Evolutionary conservation across 2,797 vertebrate species (phyloP), one percentile per base, ranked within the genome.

Genomic region (Hippocampus kuda): DNA sequence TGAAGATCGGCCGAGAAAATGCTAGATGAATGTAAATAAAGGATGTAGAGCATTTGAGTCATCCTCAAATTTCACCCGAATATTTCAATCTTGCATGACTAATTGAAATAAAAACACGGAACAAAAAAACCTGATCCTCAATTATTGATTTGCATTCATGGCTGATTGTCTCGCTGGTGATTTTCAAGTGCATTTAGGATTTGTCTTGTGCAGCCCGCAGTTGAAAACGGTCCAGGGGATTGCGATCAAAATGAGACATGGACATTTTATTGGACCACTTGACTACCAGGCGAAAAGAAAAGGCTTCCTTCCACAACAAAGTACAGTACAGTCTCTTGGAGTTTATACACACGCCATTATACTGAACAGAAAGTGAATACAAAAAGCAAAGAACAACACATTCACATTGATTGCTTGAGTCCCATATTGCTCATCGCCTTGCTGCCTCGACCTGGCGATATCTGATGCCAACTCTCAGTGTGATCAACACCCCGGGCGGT

Each of bases 141-240:
- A 57, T 60, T 27, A 71, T 13, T 74, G 46, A 66, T 69, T 24
- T 44, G 59, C 18, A 68, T 11, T 51, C 9, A 71, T 74, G 67
- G 60, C 20, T 6, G 86, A 88, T 89, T 90, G 87, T 88, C 85
- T 74, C 68, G 71, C 77, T 75, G 68, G 60, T 63, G 30, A 70
- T 70, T 71, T 69, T 41, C 42, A 44, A 71, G 48, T 54, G 59
- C 59, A 71, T 67, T 66, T n/a, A 42, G 12, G 42, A n/a, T 53
- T 64, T 59, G 49, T 15, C 16, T 51, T 42, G 62, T 42, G 48
- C 51, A 51, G 34, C 70, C 73, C 66, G 51, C 67, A 64, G 61
- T 30, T 34, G 26, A 69, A 71, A 72, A 68, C 54, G 42, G 3
- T 44, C 61, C 56, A 57, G 66, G 57, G 34, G 68, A 64, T 30